Percentiles rank a stretch among this genome's conserved stretches.
These are phyloP conservation scores for Gortyna flavago DNA, from an alignment of 2,888 invertebrate species.

Conservation along the genomic window DNA sequence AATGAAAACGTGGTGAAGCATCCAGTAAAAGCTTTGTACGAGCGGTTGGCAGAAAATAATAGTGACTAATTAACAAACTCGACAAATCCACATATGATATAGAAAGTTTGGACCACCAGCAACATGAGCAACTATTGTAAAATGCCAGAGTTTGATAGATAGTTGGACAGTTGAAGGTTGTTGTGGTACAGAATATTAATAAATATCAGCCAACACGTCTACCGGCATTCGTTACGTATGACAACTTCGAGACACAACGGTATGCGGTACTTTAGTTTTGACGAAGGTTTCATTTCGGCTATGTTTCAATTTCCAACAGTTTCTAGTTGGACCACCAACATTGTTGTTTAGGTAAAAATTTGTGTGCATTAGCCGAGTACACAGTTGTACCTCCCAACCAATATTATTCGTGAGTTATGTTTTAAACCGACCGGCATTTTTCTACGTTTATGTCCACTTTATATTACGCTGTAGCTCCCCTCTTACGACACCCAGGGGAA, in stretches of 20 bases:
- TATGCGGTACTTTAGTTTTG: slow-evolving; percentile 46
- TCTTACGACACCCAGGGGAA: slow-evolving; percentile 57
- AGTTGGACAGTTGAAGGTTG: slow-evolving; percentile 31
- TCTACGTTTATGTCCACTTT: slow-evolving; percentile 53
- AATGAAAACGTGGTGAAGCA: background rate
- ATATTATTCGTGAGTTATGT: slow-evolving; percentile 48
- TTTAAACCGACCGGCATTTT: slow-evolving; percentile 46
- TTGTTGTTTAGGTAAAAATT: slow-evolving; percentile 25
- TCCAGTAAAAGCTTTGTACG: background rate
- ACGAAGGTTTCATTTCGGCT: slow-evolving; percentile 50
- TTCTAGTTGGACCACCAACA: slow-evolving; percentile 17
- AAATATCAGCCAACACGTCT: slow-evolving; percentile 38
- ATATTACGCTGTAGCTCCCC: slow-evolving; percentile 40
- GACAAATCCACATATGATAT: background rate
- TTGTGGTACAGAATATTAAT: slow-evolving; percentile 41
- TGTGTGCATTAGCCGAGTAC: slow-evolving; percentile 11
- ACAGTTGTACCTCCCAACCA: slow-evolving; percentile 15
- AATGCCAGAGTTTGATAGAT: slow-evolving; percentile 33
- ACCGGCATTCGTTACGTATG: slow-evolving; percentile 36
- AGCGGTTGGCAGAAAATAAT: slow-evolving; percentile 3
- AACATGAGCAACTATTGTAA: slow-evolving; percentile 22
- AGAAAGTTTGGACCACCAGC: slow-evolving; percentile 11
- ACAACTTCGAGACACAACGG: slow-evolving; percentile 41
- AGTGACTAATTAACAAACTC: slow-evolving; percentile 9
- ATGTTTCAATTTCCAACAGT: slow-evolving; percentile 44